Evolutionary conservation across 1,140 invertebrate species (phyloP), one percentile per base, ranked within the genome.

Genomic region (Rhynchophorus ferrugineus): DNA sequence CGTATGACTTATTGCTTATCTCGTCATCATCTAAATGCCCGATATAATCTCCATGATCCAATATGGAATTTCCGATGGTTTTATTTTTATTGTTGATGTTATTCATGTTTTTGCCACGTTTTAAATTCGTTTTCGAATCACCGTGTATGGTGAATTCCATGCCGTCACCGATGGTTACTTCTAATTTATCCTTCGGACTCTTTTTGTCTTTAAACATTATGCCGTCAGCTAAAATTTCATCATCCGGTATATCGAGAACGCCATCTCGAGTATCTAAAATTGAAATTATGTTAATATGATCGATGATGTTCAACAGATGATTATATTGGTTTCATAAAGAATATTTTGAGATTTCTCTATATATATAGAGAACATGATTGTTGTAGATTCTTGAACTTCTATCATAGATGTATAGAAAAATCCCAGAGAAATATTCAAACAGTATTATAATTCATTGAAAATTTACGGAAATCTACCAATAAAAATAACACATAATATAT

Each of bases 81-180:
- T 68, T 68, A 35, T 48, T 64, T 57, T 69, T 67, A 39, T 68
- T 69, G 37, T 70, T 70, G 9, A 68, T 63, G 58, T 60, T 67
- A 45, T 59, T 67, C 35, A 56, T 46, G 37, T 68, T 66, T 59
- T 70, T 70, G 34, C 65, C 67, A 18, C 63, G 43, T 54, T 67
- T 69, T 16, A 65, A 38, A 49, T 67, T 66, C 16, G 60, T 62
- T 57, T 60, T 59, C 14, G 64, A 68, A 59, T 69, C 64, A 29
- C 85, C 88, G 69, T 90, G 87, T 74, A 91, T 90, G 2, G 86
- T 89, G 64, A 91, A 89, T 71, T 92, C 88, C 84, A 91, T 89
- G 37, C 88, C 89, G 68, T 91, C 89, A 6, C 88, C 87, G 60
- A 91, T 91, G 20, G 87, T 87, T 54, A 92, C 87, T 74, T 92